A percentile compares a stretch with the other conserved stretches of the same genome.
phyloP scores from a whole-genome alignment of 2,113 vertebrate genomes.

The Otis tarda region DNA sequence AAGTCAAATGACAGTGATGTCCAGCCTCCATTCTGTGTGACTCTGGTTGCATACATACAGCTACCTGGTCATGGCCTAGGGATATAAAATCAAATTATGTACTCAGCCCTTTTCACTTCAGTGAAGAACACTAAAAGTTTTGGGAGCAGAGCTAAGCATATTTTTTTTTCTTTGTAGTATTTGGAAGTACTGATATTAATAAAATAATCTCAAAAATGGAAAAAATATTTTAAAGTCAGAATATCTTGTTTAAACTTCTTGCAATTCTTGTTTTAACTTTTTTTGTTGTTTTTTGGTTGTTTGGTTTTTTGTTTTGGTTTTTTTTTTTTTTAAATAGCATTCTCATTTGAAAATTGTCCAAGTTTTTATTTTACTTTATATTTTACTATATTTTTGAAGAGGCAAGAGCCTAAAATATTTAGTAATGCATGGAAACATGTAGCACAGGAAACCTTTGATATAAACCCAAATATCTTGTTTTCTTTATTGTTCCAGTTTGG shows the following conservation, averaged over 20 bases:
- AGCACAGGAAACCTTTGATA: not conserved
- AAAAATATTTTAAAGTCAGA: not conserved
- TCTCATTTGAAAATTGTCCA: not conserved
- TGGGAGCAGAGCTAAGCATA: not conserved
- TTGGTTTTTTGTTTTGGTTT: no score
- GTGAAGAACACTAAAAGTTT: not conserved
- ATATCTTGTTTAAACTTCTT: not conserved
- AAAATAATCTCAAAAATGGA: not conserved
- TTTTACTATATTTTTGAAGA: not conserved
- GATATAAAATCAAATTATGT: not conserved
- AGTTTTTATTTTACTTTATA: not conserved
- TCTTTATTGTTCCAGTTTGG: not conserved
- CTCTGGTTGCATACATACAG: not conserved
- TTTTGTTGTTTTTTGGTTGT: not conserved
- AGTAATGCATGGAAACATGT: not conserved
- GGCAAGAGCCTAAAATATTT: rapidly evolving
- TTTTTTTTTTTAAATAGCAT: not conserved
- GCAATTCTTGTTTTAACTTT: not conserved
- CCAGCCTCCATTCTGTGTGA: not conserved
- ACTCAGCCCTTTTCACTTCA: not conserved
- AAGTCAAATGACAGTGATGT: not conserved
- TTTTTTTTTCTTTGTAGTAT: not conserved
- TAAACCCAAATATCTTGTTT: not conserved
- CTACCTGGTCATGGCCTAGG: not conserved
- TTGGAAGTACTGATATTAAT: not conserved